Conservation (phyloP, 2,797 vertebrate species). For the Echiichthys vipera region DNA sequence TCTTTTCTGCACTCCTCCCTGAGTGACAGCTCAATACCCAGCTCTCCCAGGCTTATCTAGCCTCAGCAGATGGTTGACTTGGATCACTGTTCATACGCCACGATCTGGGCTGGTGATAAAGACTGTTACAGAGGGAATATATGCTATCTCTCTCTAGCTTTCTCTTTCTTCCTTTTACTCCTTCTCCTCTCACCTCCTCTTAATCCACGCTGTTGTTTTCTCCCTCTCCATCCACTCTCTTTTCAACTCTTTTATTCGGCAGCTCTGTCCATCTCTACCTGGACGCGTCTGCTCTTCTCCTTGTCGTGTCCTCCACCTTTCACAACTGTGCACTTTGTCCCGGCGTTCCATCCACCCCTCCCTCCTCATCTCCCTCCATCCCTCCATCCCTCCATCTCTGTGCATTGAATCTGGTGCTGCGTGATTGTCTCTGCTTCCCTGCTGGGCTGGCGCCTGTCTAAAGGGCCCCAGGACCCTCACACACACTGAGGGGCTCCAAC, state of each 20-base stretch:
- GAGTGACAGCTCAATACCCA: constrained; percentile 97
- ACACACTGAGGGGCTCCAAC: constrained; percentile 77
- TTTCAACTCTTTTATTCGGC: constrained; percentile 39
- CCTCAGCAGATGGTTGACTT: constrained; percentile 99
- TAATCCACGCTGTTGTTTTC: constrained; percentile 34
- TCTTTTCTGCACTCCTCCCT: constrained; percentile 81
- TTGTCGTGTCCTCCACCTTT: constrained; percentile 64
- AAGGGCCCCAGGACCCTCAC: constrained; percentile 82
- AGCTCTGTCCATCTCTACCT: constrained; percentile 41
- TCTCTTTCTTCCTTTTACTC: constrained; percentile 68
- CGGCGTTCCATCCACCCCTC: constrained; percentile 35
- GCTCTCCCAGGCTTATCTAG: constrained; percentile 98
- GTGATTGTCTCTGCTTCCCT: constrained; percentile 84
- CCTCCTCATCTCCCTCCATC: constrained; percentile 60
- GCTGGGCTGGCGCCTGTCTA: constrained; percentile 86
- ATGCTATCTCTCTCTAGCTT: constrained; percentile 77
- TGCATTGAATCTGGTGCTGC: constrained; percentile 81
- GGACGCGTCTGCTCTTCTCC: constrained; percentile 46
- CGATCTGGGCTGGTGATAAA: constrained; percentile 98
- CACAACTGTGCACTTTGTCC: constrained; percentile 58
- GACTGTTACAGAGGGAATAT: constrained; percentile 93
- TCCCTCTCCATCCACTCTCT: constrained; percentile 24
- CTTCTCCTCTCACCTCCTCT: constrained; percentile 59
- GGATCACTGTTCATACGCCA: constrained; percentile 98
- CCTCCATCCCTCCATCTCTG: constrained; percentile 71